A percentile compares a stretch with the other conserved stretches of the same genome.
Evolutionary conservation across 2,888 invertebrate species (phyloP).

Genomic region (Apamea epomidion): DNA sequence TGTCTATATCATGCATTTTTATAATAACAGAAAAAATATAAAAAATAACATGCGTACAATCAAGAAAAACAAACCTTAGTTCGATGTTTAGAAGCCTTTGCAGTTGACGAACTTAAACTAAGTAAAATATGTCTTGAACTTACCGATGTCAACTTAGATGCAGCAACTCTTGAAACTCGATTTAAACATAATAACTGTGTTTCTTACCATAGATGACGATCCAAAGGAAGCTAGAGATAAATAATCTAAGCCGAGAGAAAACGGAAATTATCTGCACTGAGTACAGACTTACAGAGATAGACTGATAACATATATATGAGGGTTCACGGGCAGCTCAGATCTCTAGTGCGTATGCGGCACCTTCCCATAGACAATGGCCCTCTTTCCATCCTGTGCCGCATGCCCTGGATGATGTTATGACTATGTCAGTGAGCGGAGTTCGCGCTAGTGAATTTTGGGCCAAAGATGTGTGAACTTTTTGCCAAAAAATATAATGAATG

Average conservation of each 20-base stretch:
- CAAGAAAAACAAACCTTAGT: slow-evolving; percentile 41
- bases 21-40: background rate
- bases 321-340: background rate
- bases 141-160: slow-evolving; percentile 24
- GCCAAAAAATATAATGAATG: background rate
- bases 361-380: background rate
- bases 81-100: background rate
- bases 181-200: background rate
- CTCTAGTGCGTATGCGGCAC: background rate
- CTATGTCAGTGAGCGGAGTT: too few species aligned
- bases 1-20: background rate
- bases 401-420: background rate
- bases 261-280: background rate
- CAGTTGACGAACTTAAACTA: background rate
- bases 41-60: slow-evolving; percentile 4
- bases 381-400: background rate
- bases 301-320: background rate
- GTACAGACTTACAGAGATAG: background rate
- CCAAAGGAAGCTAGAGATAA: background rate
- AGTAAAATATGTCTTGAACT: slow-evolving; percentile 16
- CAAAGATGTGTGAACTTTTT: too few species aligned
- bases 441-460: too few species aligned
- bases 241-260: background rate
- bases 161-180: background rate
- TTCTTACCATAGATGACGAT: background rate